These are phyloP conservation scores for Pomacea canaliculata DNA, from an alignment of 2,888 invertebrate species.

Conservation along the genomic window DNA sequence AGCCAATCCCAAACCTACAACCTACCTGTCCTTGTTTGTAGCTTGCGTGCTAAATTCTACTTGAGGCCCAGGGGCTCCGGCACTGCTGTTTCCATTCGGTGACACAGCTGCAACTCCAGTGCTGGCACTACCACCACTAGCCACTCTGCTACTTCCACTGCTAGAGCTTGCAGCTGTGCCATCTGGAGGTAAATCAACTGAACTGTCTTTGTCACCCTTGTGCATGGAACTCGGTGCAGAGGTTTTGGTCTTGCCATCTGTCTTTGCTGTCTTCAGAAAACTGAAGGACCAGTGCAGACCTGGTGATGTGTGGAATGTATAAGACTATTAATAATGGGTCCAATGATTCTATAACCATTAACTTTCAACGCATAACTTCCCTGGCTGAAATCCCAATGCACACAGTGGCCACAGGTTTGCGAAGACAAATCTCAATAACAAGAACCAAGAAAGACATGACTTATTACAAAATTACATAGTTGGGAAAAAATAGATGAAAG, in stretches of 20 bases:
- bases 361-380: too few species aligned
- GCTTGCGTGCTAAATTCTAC: slow-evolving; percentile 40
- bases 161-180: neutral
- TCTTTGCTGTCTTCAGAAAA: slow-evolving; percentile 32
- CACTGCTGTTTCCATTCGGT: slow-evolving; percentile 23
- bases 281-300: slow-evolving; percentile 41
- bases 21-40: slow-evolving; percentile 37
- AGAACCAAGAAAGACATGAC: too few species aligned
- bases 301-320: slow-evolving; percentile 3
- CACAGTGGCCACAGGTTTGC: too few species aligned
- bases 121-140: neutral
- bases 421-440: too few species aligned
- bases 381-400: too few species aligned
- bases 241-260: neutral
- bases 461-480: too few species aligned
- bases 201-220: neutral
- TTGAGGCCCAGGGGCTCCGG: slow-evolving; percentile 30
- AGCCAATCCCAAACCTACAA: neutral
- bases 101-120: neutral
- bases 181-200: neutral
- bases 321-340: neutral
- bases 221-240: neutral
- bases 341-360: neutral
- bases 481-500: too few species aligned
- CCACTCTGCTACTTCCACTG: neutral